Conservation (phyloP, 2,888 invertebrate species). For the Dexiosoma caninum region DNA sequence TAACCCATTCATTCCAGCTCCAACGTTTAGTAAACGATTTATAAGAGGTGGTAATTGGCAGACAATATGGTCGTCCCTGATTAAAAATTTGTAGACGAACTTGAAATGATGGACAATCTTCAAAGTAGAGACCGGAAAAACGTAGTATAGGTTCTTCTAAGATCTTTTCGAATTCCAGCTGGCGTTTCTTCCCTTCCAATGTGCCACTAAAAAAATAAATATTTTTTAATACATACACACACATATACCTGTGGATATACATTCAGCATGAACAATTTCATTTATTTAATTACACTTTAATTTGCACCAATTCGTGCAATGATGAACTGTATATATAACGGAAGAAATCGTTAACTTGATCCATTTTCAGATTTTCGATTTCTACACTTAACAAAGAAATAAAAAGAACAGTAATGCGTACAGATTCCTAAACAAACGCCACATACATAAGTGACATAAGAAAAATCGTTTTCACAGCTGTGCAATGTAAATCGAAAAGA, state of each 20-base stretch:
- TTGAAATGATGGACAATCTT: constrained; percentile 91
- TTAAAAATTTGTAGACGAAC: constrained; percentile 92
- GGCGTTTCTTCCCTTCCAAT: constrained; percentile 91
- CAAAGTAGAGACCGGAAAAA: constrained; percentile 92
- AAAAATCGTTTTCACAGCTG: too few relatives aligned
- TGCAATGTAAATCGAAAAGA: too few relatives aligned
- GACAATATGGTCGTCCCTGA: constrained; percentile 87
- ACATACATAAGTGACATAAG: too few relatives aligned
- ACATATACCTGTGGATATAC: not conserved
- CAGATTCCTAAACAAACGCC: too few relatives aligned
- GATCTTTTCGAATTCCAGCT: constrained; percentile 92
- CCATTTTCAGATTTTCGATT: constrained; percentile 67
- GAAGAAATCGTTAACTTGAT: constrained; percentile 86
- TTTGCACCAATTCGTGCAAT: constrained; percentile 90
- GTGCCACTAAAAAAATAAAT: constrained; percentile 84
- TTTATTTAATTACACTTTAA: constrained; percentile 90
- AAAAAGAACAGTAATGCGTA: too few relatives aligned
- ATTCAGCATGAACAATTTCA: not conserved
- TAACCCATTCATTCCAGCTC: constrained; percentile 99
- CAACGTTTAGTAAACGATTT: constrained; percentile 94
- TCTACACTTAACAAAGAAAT: too few relatives aligned
- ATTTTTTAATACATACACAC: not conserved
- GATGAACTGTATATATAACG: constrained; percentile 94
- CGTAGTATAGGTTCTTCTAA: constrained; percentile 92
- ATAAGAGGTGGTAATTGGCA: constrained; percentile 93